Conservation (phyloP, 2,113 vertebrate species). For the Macquaria australasica region DNA sequence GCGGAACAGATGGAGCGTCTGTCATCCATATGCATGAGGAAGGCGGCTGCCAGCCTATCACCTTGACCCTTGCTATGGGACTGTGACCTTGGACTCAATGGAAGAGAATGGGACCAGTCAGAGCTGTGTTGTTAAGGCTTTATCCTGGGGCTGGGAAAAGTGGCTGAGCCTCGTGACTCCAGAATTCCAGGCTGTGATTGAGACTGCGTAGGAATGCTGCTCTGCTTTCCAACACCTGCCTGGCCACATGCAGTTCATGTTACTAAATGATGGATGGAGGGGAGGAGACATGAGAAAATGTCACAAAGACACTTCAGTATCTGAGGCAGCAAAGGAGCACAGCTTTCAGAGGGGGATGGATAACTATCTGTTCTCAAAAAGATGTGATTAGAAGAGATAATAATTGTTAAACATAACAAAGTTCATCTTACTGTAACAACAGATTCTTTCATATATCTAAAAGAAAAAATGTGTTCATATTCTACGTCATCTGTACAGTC, state of each 20-base stretch:
- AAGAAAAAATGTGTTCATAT: background rate
- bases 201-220: conserved; percentile 55
- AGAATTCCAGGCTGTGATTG: conserved; percentile 29
- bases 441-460: background rate
- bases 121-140: conserved; percentile 54
- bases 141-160: conserved; percentile 62
- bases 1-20: conserved; percentile 79
- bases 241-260: conserved; percentile 54
- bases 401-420: background rate
- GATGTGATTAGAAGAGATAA: background rate
- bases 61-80: conserved; percentile 80
- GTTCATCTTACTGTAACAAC: background rate
- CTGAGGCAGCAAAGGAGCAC: conserved; percentile 41
- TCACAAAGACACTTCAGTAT: conserved; percentile 68
- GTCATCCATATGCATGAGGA: conserved; percentile 84
- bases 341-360: conserved; percentile 17
- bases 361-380: background rate
- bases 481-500: background rate
- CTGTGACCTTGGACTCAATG: conserved; percentile 76
- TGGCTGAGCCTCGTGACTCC: conserved; percentile 34
- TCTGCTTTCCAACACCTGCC: conserved; percentile 75
- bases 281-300: conserved; percentile 59
- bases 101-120: conserved; percentile 71
- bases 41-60: conserved; percentile 71
- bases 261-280: conserved; percentile 74